Conservation (phyloP, 2,113 vertebrate species). For the Cynoglossus semilaevis region DNA sequence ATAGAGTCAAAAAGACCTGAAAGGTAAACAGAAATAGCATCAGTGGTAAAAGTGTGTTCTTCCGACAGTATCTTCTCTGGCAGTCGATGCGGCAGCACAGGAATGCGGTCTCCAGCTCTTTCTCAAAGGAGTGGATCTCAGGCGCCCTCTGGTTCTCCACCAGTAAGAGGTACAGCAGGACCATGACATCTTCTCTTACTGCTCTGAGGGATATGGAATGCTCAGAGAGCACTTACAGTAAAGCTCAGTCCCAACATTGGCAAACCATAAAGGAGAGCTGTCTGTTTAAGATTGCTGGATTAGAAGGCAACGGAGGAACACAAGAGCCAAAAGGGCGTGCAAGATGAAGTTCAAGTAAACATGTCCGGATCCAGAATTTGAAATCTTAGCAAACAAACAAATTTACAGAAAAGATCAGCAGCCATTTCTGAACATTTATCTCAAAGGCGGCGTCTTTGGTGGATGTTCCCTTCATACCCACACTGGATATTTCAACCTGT, state of each 20-base stretch:
- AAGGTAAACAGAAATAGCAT: neutral
- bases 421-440: too few species aligned
- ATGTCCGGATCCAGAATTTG: too few species aligned
- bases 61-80: constrained; percentile 53
- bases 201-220: neutral
- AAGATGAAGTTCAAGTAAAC: too few species aligned
- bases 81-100: constrained; percentile 50
- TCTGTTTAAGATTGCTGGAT: neutral
- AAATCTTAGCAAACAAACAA: too few species aligned
- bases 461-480: too few species aligned
- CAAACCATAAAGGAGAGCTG: neutral
- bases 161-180: constrained; percentile 51
- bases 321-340: neutral
- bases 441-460: too few species aligned
- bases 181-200: neutral
- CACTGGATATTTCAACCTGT: too few species aligned
- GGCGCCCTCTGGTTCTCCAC: constrained; percentile 43
- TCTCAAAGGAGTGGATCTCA: constrained; percentile 65
- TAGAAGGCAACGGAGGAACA: neutral
- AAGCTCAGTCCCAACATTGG: neutral
- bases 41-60: neutral
- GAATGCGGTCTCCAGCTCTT: constrained; percentile 54
- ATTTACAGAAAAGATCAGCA: too few species aligned
- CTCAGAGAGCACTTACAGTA: neutral
- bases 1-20: neutral